Conservation (phyloP, 53 echinoderm and acorn worm genomes). For the Paelopatides confundens region DNA sequence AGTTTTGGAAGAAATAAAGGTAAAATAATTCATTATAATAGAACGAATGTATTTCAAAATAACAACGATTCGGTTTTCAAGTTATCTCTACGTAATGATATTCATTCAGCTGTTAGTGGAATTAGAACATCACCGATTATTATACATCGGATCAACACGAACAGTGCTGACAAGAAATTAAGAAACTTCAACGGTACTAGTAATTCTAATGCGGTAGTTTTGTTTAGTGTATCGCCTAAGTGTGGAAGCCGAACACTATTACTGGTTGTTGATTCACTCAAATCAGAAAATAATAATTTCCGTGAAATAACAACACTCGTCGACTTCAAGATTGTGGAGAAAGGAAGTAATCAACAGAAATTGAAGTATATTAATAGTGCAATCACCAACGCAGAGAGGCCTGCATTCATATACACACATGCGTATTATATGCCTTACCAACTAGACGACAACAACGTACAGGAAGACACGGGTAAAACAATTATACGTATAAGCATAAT, state of each 20-base stretch:
- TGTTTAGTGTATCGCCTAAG: conserved; percentile 9
- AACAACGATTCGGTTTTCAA: too few species aligned
- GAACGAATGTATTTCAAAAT: background rate
- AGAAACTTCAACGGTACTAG: too few species aligned
- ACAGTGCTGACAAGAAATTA: too few species aligned
- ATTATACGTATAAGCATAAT: conserved; percentile 71
- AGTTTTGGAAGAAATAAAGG: background rate
- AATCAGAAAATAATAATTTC: background rate
- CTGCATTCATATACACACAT: background rate
- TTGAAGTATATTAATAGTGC: background rate
- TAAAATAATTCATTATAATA: background rate
- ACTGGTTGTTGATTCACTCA: background rate
- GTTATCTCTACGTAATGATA: too few species aligned
- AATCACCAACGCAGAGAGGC: background rate
- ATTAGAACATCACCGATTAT: too few species aligned
- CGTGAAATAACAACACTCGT: background rate
- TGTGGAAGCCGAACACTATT: background rate
- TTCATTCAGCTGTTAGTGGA: too few species aligned
- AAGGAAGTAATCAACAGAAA: conserved; percentile 5
- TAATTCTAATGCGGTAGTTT: background rate
- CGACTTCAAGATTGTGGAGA: background rate
- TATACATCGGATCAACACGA: too few species aligned
- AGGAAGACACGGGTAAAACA: background rate
- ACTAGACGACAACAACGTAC: background rate
- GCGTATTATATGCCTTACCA: background rate